phyloP scores from a whole-genome alignment of 2,888 invertebrate genomes.

The Neocrepidodera transversa region DNA sequence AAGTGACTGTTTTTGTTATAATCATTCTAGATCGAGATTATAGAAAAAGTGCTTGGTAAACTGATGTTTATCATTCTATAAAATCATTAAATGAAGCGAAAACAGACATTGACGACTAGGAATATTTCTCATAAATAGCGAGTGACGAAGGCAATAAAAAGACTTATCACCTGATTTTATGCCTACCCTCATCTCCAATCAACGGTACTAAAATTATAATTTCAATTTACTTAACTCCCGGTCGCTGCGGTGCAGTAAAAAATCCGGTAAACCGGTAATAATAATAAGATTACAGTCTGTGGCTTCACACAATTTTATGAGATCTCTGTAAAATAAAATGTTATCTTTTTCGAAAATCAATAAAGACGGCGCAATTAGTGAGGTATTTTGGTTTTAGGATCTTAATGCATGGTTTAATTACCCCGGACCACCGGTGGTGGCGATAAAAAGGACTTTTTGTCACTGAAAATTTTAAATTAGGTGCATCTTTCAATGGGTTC shows the following conservation, averaged over 20 bases:
- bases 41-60: too few species aligned
- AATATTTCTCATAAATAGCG: constrained; percentile 15
- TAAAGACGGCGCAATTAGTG: constrained; percentile 48
- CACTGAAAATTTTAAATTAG: constrained; percentile 32
- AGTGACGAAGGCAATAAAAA: constrained; percentile 27
- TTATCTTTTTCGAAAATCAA: constrained; percentile 45
- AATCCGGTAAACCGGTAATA: constrained; percentile 31
- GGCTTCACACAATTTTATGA: constrained; percentile 38
- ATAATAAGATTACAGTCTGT: constrained; percentile 29
- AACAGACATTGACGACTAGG: constrained; percentile 8
- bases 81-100: constrained; percentile 18
- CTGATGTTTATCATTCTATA: constrained; percentile 17
- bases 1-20: constrained; percentile 14
- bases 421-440: constrained; percentile 38
- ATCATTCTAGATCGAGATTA: neutral
- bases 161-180: constrained; percentile 36
- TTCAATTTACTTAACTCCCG: constrained; percentile 32
- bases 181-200: constrained; percentile 29
- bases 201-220: constrained; percentile 35
- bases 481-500: constrained; percentile 3
- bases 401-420: constrained; percentile 39
- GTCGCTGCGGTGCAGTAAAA: constrained; percentile 24
- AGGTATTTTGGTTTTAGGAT: constrained; percentile 44
- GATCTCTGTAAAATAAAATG: constrained; percentile 30
- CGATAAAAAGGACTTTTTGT: constrained; percentile 36